Evolutionary conservation across 2,797 vertebrate genomes (phyloP).

Genomic region (Nannoperca australis): DNA sequence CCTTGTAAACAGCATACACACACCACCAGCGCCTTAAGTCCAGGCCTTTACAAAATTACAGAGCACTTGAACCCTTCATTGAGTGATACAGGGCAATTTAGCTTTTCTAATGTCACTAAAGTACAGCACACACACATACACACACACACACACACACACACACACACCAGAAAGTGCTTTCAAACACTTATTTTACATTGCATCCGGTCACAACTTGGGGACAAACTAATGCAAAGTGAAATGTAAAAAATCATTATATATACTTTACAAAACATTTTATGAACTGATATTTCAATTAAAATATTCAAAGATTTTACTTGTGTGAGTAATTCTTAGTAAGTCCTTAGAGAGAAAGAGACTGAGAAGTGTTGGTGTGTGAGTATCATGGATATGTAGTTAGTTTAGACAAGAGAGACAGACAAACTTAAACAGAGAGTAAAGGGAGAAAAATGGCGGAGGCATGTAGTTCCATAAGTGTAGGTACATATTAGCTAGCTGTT

Average conservation of each 20-base stretch:
- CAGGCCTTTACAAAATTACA: constrained; percentile 60
- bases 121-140: constrained; percentile 1
- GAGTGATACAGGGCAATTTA: constrained; percentile 59
- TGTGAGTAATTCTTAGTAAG: neutral
- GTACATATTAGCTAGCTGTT: constrained; percentile 51
- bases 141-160: neutral
- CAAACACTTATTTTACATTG: neutral
- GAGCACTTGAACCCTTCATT: constrained; percentile 62
- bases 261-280: no score
- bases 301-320: neutral
- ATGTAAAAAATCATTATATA: neutral
- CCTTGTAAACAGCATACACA: constrained; percentile 9
- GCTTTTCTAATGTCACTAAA: constrained; percentile 46
- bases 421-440: constrained; percentile 23
- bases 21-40: constrained; percentile 22
- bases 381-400: constrained; percentile 1
- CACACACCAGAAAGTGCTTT: constrained; percentile 1
- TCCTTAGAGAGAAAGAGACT: neutral
- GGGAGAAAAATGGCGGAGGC: neutral
- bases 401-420: constrained; percentile 27
- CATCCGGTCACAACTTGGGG: neutral
- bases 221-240: neutral
- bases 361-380: no score
- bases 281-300: neutral
- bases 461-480: constrained; percentile 30